Conservation (phyloP, 2,113 vertebrate species). For the Corythaixoides concolor region DNA sequence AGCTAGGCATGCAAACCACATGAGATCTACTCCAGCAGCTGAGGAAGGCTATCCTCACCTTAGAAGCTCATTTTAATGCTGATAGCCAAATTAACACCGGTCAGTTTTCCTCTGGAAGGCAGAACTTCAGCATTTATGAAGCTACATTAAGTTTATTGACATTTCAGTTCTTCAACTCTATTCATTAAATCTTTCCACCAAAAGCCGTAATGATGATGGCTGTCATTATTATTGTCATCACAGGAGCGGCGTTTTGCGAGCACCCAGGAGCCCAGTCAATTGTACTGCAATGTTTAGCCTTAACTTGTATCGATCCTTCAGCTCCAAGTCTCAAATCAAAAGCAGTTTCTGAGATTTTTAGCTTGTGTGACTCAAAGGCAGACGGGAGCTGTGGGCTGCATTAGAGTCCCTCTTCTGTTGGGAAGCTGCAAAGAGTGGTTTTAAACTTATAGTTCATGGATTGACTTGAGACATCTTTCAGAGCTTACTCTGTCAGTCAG, state of each 20-base stretch:
- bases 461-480: neutral
- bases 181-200: neutral
- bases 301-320: neutral
- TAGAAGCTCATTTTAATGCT: neutral
- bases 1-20: neutral
- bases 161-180: neutral
- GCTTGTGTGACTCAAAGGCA: neutral
- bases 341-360: neutral
- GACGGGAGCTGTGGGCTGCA: neutral
- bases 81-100: neutral
- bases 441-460: neutral
- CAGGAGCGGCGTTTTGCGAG: neutral
- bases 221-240: conserved; percentile 1
- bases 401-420: neutral
- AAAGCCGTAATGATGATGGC: conserved; percentile 16
- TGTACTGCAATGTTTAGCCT: neutral
- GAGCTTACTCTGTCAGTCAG: neutral
- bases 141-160: neutral
- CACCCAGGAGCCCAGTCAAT: neutral
- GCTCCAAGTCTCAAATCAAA: neutral
- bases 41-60: neutral
- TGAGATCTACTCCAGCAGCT: neutral
- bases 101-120: neutral
- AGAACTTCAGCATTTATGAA: neutral
- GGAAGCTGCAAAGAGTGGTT: neutral